Base-by-base conservation (phyloP, 2,113 vertebrate genomes). In the Anthoscopus minutus region DNA sequence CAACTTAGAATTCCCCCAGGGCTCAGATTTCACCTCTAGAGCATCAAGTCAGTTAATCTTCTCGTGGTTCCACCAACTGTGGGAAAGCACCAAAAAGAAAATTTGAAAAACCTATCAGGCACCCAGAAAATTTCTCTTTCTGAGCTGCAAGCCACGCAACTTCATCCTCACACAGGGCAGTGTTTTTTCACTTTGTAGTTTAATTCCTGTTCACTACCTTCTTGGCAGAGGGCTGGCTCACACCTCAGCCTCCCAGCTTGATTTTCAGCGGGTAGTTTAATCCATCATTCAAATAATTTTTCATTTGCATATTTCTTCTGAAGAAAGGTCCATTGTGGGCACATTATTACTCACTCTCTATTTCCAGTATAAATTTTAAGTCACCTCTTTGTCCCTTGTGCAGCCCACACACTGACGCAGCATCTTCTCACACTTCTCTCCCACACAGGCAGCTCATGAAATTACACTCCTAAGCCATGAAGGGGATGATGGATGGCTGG, bases 391-490 rank as follows among this genome's bases (percentile, higher is more conserved):
- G 88, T 95, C 93, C 93, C 88, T 78, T 45, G 31, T 47, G 88
- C 92, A 93, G 72, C 95, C 96, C 92, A 96, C 95, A 65, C 93
- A 95, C 85, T 97, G 96, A 96, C 86, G 93, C 94, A 94, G 92
- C 94, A 93, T 93, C 94, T 95, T 93, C 94, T 94, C 94, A 81
- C 94, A 88, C 85, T 90, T 92, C 88, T 84, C 96, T 94, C 96
- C 94, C 95, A 96, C 94, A 71, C 95, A 96, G 67, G 92, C 92
- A 94, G 90, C 60, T 96, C 93, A 88, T 54, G 85, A 89, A 96
- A 95, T 94, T 88, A 90, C 90, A 93, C 92, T 96, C 76, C 65
- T 48, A 30, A 95, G 23, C 48, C 82, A 60, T 53, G 78, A 5
- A 23, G 60, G 71, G 69, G 69, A 84, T 94, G 92, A 94, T 88